Evolutionary conservation across 2,888 invertebrate species (phyloP).

Genomic region (Dorcus hopei): DNA sequence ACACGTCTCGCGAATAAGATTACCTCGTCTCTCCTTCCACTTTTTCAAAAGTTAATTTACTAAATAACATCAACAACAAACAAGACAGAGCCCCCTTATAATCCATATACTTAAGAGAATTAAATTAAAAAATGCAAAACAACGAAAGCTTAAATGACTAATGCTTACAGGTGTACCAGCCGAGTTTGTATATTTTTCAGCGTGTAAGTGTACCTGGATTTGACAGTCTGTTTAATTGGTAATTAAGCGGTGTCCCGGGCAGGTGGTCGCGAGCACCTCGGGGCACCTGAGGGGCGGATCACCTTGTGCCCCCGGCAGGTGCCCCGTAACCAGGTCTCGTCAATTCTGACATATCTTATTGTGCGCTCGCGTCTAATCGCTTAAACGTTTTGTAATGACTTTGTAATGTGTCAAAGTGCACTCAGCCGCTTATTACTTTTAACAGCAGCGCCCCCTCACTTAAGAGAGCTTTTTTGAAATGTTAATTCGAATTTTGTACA

Average conservation of each 20-base stretch:
- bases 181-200: conserved; percentile 24
- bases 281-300: conserved; percentile 32
- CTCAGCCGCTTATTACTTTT: conserved; percentile 1
- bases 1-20: too few relatives aligned
- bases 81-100: too few relatives aligned
- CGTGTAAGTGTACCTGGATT: conserved; percentile 23
- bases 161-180: conserved; percentile 25
- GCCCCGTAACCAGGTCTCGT: conserved; percentile 26
- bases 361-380: conserved; percentile 12
- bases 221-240: conserved; percentile 32
- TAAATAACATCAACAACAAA: too few relatives aligned
- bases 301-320: conserved; percentile 32
- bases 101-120: too few relatives aligned
- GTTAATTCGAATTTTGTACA: too few relatives aligned
- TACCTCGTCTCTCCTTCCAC: too few relatives aligned
- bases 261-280: conserved; percentile 25
- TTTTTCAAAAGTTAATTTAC: too few relatives aligned
- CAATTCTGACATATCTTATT: conserved; percentile 23
- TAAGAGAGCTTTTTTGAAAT: too few relatives aligned
- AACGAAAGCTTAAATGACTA: conserved; percentile 11
- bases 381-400: conserved; percentile 16
- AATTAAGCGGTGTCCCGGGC: conserved; percentile 29
- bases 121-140: too few relatives aligned
- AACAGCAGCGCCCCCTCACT: too few relatives aligned
- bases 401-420: conserved; percentile 16